Base-by-base conservation (phyloP, 1,140 invertebrate species). In the Lanistes nyassanus region DNA sequence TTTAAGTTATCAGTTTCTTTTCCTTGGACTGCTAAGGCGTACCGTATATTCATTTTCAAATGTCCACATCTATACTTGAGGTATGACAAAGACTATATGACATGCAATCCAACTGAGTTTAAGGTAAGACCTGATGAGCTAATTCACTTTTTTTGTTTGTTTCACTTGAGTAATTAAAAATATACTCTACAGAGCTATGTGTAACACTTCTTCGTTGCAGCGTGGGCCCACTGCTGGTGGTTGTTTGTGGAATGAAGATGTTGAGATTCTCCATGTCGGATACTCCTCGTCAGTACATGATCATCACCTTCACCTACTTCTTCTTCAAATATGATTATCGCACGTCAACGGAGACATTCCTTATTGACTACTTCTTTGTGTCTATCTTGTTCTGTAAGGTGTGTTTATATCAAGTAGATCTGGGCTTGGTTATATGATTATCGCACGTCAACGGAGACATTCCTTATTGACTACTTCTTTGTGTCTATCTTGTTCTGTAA, bases 391-490 rank as follows among this genome's bases (percentile, higher is more conserved):
- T 90, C 74, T 84, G 79, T 65, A 91, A 91, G 83, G 90, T 91
- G 81, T 82, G 83, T 71, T 16, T 11, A 47, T 47, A 47, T 13
- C 42, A 9, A 47, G 2, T 13, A 47, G 9, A 6, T 47, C n/a
- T n/a, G n/a, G n/a, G n/a, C n/a, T n/a, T n/a, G n/a, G n/a, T n/a
- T n/a, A 79, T 92, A 93, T 78, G 97, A 99, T 87, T 94, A 94
- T 79, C 90, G 91, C 21, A 76, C 81, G 66, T 90, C 93, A 37
- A 93, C 93, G 37, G 95, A 98, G 88, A 95, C 95, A 67, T 98
- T 98, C 84, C 92, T 99, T 4, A 91, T 99, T 0, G 95, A 98
- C 86, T 98, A 97, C 87, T 98, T 97, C 89, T 91, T 99, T 56
- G 94, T 95, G 77, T 94, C 95, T 37, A 95, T 98, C 69, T 90